Evolutionary conservation across 2,797 vertebrate species (phyloP), one percentile per base, ranked within the genome.

Genomic region (Chelidonichthys spinosus): DNA sequence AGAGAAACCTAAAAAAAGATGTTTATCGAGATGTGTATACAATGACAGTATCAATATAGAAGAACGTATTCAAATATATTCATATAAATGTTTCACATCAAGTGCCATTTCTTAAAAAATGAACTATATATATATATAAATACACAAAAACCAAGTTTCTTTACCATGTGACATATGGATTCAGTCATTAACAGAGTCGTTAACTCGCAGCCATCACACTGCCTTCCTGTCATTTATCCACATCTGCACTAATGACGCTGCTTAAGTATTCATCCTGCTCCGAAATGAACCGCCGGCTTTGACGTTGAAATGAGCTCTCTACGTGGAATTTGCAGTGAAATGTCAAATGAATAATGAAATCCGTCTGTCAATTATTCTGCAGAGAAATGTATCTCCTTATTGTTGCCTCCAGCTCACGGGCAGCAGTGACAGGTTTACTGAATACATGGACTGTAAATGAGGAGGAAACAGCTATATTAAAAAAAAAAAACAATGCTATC

Each of bases 301-400:
- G 67, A 71, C 46, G 49, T 65, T 78, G 49, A 78, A 83, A 82
- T 40, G 15, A 87, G 15, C 54, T 77, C 67, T 70, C 80, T 40
- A 74, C 49, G 42, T 62, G 10, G 25, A 79, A 76, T 62, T 68
- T 17, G n/a, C 50, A 49, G 55, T 47, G 61, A 81, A 86, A 84
- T 85, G 63, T 84, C 78, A 85, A 76, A 83, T 67, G 40, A 78
- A 81, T 78, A 73, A 82, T 76, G 71, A 89, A 82, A 77, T 63
- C 61, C 70, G 44, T 35, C 56, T 74, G 52, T 65, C 53, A 43
- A 11, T 78, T 66, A 71, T 47, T 58, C 66, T 72, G 76, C 56
- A 63, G 33, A 74, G 65, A 66, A 74, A 72, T 72, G 32, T 60
- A 54, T 72, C 68, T 82, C 56, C 18, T 68, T 64, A 62, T 49